phyloP scores from a whole-genome alignment of 2,888 invertebrate genomes.

The Stenolophus ochropezus region DNA sequence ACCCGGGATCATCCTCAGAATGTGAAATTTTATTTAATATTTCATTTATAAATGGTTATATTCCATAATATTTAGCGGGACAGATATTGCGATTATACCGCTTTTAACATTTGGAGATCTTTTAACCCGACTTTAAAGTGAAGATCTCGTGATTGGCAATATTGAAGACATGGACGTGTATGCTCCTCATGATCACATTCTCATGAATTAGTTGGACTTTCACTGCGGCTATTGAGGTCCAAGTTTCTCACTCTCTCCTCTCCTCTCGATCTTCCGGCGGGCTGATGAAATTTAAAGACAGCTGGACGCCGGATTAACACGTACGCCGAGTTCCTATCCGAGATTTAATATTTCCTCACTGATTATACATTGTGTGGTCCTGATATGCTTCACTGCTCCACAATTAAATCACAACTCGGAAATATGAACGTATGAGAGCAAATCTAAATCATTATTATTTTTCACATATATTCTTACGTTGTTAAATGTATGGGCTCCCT shows the following conservation, averaged over 20 bases:
- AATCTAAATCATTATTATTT: too few species aligned
- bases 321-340: conserved; percentile 19
- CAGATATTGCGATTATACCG: too few species aligned
- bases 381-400: neutral
- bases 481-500: too few species aligned
- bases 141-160: neutral
- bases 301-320: conserved; percentile 5
- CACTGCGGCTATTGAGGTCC: conserved; percentile 31
- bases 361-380: neutral
- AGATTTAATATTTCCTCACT: conserved; percentile 17
- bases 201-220: conserved; percentile 34
- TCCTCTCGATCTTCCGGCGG: neutral
- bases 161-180: neutral
- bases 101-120: too few species aligned
- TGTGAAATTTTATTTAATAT: too few species aligned
- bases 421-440: too few species aligned
- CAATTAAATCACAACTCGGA: neutral
- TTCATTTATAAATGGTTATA: too few species aligned
- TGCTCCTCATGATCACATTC: neutral
- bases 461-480: too few species aligned
- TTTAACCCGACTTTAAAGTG: too few species aligned
- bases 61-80: too few species aligned
- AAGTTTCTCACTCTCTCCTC: neutral
- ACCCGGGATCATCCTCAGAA: too few species aligned
- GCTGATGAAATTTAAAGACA: conserved; percentile 4